These are phyloP conservation scores for Metallyticus violacea DNA, from an alignment of 2,888 invertebrate species.

Conservation along the genomic window DNA sequence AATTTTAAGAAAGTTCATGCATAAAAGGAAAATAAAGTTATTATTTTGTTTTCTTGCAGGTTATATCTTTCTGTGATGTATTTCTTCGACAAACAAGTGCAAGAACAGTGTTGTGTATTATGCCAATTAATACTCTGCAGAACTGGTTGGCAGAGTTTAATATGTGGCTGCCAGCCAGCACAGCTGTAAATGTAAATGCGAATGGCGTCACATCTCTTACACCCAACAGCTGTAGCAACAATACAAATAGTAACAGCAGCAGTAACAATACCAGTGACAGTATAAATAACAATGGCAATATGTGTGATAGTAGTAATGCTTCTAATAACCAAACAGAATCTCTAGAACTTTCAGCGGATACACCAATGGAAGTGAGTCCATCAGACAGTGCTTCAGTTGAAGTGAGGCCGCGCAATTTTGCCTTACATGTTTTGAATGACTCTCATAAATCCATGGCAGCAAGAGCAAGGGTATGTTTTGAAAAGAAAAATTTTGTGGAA, in stretches of 20 bases:
- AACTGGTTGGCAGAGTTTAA: conserved; percentile 98
- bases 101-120: conserved; percentile 89
- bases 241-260: background rate
- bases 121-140: conserved; percentile 97
- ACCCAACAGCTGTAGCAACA: background rate
- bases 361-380: background rate
- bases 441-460: conserved; percentile 88
- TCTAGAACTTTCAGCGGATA: background rate
- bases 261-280: background rate
- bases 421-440: conserved; percentile 88
- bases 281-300: background rate
- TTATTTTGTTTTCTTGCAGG: conserved; percentile 44
- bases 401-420: conserved; percentile 76
- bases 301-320: background rate
- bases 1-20: no score
- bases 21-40: background rate
- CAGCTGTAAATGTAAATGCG: background rate
- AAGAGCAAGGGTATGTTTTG: conserved; percentile 69
- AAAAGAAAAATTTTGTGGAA: background rate
- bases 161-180: conserved; percentile 82
- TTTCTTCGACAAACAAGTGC: conserved; percentile 87
- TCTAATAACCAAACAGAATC: background rate
- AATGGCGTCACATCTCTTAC: background rate
- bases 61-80: conserved; percentile 94
- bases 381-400: conserved; percentile 50